Percentiles rank a stretch among this genome's conserved stretches.
Conservation (phyloP, 1,140 invertebrate species). For the fruit fly (Drosophila melanogaster) region Release_6_plus_ISO1_MT NT_033779.5:21844001-21844500, state of each 20-base stretch:
- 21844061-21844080: conserved; percentile 84
- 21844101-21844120: conserved; percentile 11
- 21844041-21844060: conserved; percentile 84
- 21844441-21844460: no score
- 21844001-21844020: conserved; percentile 37
- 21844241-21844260: conserved; percentile 10
- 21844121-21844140: conserved; percentile 29
- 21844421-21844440: no score
- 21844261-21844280: neutral
- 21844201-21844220: conserved; percentile 42
- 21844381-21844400: no score
- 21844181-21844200: conserved; percentile 72
- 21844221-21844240: conserved; percentile 41
- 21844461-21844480: no score
- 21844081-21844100: conserved; percentile 79
- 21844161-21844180: conserved; percentile 84
- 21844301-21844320: conserved; percentile 23
- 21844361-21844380: no score
- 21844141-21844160: conserved; percentile 71
- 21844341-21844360: no score
- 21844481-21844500: no score
- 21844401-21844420: no score
- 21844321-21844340: neutral
- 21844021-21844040: conserved; percentile 82
- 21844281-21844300: conserved; percentile 18